phyloP scores from a whole-genome alignment of 2,113 vertebrate species.

The cat (Felis catus) region DNA sequence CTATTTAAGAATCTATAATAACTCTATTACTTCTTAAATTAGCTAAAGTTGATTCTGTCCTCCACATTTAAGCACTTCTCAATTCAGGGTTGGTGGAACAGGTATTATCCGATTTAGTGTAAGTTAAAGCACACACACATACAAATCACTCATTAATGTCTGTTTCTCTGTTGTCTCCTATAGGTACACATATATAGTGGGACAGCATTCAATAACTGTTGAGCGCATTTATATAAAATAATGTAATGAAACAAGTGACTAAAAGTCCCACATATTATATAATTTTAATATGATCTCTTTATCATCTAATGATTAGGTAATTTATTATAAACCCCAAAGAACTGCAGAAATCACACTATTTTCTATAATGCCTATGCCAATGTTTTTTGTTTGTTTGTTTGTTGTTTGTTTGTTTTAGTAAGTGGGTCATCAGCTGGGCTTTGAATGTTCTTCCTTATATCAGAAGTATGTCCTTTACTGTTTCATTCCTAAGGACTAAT shows the following conservation, averaged over 20 bases:
- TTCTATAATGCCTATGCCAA: neutral
- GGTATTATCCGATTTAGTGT: neutral
- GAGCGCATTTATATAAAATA: neutral
- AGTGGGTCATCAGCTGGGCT: neutral
- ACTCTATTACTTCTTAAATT: neutral
- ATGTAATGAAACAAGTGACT: neutral
- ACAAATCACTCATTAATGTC: neutral
- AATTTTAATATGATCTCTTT: neutral
- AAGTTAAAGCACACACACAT: neutral
- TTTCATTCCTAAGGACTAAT: neutral
- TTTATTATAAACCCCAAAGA: neutral
- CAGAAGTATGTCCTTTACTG: neutral
- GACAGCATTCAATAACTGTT: neutral
- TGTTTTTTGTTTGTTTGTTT: neutral
- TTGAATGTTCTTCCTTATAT: neutral
- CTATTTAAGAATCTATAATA: neutral
- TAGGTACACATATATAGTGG: neutral
- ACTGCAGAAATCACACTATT: neutral
- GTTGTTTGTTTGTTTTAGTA: neutral
- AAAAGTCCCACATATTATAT: neutral
- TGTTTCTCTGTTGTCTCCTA: neutral
- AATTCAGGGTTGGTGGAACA: neutral
- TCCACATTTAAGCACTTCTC: neutral
- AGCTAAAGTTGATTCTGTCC: neutral
- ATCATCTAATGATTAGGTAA: neutral